A percentile compares a stretch with the other conserved stretches of the same genome.
These are phyloP conservation scores for Aphelenchoides bicaudatus DNA, from an alignment of 2,888 invertebrate species.

Conservation along the genomic window DNA sequence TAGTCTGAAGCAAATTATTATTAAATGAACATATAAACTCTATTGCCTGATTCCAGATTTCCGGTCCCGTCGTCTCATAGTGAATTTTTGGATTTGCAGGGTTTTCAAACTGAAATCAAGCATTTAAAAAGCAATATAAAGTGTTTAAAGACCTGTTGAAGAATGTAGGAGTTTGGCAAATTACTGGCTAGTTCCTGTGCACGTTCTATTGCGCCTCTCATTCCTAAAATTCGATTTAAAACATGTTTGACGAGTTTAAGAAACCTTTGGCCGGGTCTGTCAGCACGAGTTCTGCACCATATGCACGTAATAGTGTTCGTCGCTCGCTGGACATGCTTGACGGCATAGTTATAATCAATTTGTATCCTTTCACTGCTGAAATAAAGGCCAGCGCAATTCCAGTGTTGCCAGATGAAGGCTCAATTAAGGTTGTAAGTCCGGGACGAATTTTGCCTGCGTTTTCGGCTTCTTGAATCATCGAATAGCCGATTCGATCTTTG, in stretches of 20 bases:
- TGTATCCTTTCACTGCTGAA: constrained; percentile 54
- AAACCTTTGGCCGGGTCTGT: constrained; percentile 45
- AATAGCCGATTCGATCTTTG: constrained; percentile 59
- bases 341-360: constrained; percentile 59
- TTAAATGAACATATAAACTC: background rate
- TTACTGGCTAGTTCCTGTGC: constrained; percentile 47
- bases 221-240: constrained; percentile 21
- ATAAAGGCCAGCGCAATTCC: constrained; percentile 57
- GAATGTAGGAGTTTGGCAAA: constrained; percentile 49
- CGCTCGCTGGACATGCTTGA: constrained; percentile 57
- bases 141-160: constrained; percentile 42
- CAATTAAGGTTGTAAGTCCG: constrained; percentile 51
- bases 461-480: constrained; percentile 58
- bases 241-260: background rate
- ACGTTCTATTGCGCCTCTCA: constrained; percentile 54
- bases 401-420: constrained; percentile 59
- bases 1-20: constrained; percentile 40
- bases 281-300: constrained; percentile 55
- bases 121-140: background rate
- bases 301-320: constrained; percentile 55
- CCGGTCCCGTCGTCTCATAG: constrained; percentile 57
- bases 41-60: constrained; percentile 47
- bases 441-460: constrained; percentile 43
- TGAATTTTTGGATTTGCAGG: constrained; percentile 53
- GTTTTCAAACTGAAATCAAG: constrained; percentile 49